Evolutionary conservation across 1,140 invertebrate species (phyloP), one percentile per base, ranked within the genome.

Genomic region (Drosophila lacertosa): DNA sequence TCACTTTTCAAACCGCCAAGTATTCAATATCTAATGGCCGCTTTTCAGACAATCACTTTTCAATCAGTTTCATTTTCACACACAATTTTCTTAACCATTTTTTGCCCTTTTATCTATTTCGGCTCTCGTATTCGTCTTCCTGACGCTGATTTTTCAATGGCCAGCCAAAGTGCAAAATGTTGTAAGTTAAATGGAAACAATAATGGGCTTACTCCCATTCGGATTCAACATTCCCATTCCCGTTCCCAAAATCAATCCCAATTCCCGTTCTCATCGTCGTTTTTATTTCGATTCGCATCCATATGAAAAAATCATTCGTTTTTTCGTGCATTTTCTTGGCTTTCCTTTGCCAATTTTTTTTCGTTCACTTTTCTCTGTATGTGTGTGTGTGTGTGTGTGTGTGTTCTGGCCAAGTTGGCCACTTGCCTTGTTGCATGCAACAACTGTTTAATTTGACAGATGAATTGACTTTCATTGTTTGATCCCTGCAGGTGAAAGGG

Each of bases 101-200:
- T 13, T 15, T 24, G 58, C 22, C 58, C 53, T 40, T 83, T 83
- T 66, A 82, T 83, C 80, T 79, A 75, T 79, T 84, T 69, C 15
- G 60, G 63, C 32, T 24, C n/a, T 64, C 59, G 20, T 55, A 39
- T 33, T n/a, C n/a, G 9, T 69, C 58, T 44, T 58, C 24, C 44
- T 59, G 22, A 22, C 26, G 42, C 50, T 69, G 62, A 67, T 70
- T 67, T 67, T 60, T 58, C 69, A 67, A 33, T 73, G 77, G 64
- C 63, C 63, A 66, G 66, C 63, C 82, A 86, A 86, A 86, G 82
- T 86, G 82, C 82, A 86, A 86, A 86, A 77, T 72, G 82, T 69
- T 86, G 82, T 86, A 86, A 86, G 82, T 86, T 86, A 88, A 86
- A 86, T 86, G 82, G 77, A 88, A 88, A 88, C 82, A 88, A 86